Evolutionary conservation across 64 coral and sea anemone genomes (phyloP).

Genomic region (Montipora foliosa): DNA sequence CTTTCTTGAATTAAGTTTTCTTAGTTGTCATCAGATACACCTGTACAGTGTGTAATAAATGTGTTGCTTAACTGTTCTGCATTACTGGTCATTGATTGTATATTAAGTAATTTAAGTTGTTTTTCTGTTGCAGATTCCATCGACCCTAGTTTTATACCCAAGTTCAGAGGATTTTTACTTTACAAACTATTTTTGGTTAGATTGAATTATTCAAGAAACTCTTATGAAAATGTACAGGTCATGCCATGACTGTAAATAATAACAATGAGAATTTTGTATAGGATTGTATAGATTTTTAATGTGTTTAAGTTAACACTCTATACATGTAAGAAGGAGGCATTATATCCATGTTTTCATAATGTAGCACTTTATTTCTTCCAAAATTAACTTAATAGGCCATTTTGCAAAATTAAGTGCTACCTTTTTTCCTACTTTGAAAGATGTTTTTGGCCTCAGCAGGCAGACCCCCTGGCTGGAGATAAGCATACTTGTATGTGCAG

Average conservation of each 20-base stretch:
- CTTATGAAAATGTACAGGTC: slow-evolving; percentile 55
- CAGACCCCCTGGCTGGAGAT: no score
- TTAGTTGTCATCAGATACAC: no score
- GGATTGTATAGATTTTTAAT: slow-evolving; percentile 52
- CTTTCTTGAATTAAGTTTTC: no score
- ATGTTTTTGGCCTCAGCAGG: background rate
- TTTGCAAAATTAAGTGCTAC: no score
- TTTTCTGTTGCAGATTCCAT: slow-evolving; percentile 82
- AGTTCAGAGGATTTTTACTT: slow-evolving; percentile 38
- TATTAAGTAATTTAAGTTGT: background rate
- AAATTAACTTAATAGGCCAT: background rate
- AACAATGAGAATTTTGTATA: slow-evolving; percentile 43
- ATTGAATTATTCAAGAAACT: slow-evolving; percentile 49
- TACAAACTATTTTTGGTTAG: slow-evolving; percentile 46
- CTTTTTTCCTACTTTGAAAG: background rate
- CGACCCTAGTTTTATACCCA: slow-evolving; percentile 80
- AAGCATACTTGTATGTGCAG: no score
- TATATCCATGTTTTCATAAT: background rate
- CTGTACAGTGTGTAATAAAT: no score
- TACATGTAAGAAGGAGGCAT: background rate
- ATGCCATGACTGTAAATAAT: slow-evolving; percentile 46
- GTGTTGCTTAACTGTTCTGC: background rate
- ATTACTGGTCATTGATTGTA: background rate
- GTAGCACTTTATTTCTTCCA: background rate
- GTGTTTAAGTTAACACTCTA: background rate